These are phyloP conservation scores for Oreochromis tanganicae DNA, from an alignment of 2,113 vertebrate genomes.

Conservation along the genomic window DNA sequence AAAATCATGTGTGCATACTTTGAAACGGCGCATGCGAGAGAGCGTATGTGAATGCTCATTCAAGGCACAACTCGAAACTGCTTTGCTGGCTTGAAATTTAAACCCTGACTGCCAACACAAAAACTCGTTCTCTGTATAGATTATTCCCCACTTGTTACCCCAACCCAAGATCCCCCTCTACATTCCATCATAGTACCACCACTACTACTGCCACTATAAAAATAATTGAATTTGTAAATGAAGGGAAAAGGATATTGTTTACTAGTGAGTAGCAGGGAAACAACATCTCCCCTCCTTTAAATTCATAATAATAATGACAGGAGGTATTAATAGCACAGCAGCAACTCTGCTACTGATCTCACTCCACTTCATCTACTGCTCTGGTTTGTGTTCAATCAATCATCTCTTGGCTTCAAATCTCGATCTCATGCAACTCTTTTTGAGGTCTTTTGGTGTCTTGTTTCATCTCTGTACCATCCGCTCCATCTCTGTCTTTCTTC, in stretches of 20 bases:
- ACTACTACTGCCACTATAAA: neutral
- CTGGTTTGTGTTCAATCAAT: neutral
- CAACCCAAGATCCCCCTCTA: neutral
- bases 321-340: constrained; percentile 30
- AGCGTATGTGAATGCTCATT: neutral
- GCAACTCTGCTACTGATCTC: neutral
- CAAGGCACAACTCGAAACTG: constrained; percentile 30
- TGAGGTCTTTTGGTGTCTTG: constrained; percentile 11
- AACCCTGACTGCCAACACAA: constrained; percentile 51
- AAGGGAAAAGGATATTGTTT: constrained; percentile 2
- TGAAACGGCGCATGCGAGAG: neutral
- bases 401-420: neutral
- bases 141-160: neutral
- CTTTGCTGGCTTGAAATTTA: constrained; percentile 56
- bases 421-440: constrained; percentile 1
- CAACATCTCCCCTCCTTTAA: neutral
- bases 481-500: constrained; percentile 25
- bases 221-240: neutral
- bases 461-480: constrained; percentile 26
- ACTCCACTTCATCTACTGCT: neutral
- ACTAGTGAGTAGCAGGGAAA: constrained; percentile 8
- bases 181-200: constrained; percentile 2
- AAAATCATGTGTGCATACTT: neutral
- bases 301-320: constrained; percentile 14
- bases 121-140: constrained; percentile 18